Conservation (phyloP, 2,113 vertebrate genomes). For the Halichoerus grypus region DNA sequence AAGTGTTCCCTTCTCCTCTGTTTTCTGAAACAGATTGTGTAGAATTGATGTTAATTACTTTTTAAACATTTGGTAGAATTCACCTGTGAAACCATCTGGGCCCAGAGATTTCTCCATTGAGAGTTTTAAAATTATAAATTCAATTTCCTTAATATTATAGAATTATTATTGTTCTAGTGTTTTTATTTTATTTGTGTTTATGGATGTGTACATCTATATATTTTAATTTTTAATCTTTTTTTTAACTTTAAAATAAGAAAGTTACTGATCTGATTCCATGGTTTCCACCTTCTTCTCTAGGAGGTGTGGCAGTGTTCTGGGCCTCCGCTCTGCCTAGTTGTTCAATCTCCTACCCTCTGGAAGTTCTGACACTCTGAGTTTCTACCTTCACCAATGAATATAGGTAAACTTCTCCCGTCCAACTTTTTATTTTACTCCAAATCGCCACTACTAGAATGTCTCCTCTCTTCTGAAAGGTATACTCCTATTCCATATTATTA, state of each 20-base stretch:
- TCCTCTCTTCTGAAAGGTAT: background rate
- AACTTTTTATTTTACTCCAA: background rate
- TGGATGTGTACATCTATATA: background rate
- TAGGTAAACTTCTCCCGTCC: background rate
- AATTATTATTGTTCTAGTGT: background rate
- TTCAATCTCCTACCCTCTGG: background rate
- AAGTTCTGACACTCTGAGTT: background rate
- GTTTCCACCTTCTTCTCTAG: background rate
- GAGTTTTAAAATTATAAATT: constrained; percentile 2
- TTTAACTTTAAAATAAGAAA: background rate
- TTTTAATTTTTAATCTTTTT: background rate
- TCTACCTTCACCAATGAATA: background rate
- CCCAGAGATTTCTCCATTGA: background rate
- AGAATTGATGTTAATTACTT: background rate
- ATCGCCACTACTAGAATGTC: background rate
- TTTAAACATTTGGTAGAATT: background rate
- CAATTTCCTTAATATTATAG: background rate
- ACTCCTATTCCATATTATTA: background rate
- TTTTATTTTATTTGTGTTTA: background rate
- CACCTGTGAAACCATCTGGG: background rate
- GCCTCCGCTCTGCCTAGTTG: background rate
- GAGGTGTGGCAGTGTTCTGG: background rate
- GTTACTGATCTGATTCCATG: background rate
- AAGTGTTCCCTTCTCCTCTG: background rate
- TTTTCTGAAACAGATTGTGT: background rate